Conservation (phyloP, 1,140 invertebrate species). For the Daktulosphaira vitifoliae region DNA sequence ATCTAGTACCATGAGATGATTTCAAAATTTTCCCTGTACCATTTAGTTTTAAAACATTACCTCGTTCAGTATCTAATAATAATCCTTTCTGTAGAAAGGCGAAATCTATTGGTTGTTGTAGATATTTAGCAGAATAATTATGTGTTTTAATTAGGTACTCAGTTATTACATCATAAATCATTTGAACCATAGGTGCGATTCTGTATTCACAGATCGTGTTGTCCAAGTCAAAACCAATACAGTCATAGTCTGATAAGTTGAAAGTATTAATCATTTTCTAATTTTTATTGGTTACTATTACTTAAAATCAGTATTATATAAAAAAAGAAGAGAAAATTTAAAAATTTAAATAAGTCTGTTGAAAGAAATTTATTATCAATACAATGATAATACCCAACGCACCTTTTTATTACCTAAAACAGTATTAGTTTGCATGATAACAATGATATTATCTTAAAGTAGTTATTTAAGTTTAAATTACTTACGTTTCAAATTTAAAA, state of each 20-base stretch:
- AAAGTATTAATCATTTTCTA: slow-evolving; percentile 40
- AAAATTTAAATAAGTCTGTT: too few species aligned
- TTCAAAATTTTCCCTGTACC: slow-evolving; percentile 54
- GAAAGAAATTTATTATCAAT: too few species aligned
- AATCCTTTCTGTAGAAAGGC: slow-evolving; percentile 67
- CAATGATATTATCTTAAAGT: too few species aligned
- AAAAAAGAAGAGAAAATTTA: too few species aligned
- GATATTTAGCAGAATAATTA: slow-evolving; percentile 50
- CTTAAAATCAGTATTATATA: too few species aligned
- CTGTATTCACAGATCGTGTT: slow-evolving; percentile 64
- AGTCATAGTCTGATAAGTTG: slow-evolving; percentile 55
- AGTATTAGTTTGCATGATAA: too few species aligned
- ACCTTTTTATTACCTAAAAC: too few species aligned
- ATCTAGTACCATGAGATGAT: slow-evolving; percentile 60
- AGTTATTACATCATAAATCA: slow-evolving; percentile 56
- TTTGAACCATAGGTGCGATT: slow-evolving; percentile 51
- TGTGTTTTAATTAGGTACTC: slow-evolving; percentile 55
- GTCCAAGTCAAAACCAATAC: slow-evolving; percentile 72
- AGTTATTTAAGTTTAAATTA: too few species aligned
- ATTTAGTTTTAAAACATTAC: slow-evolving; percentile 60
- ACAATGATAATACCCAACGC: too few species aligned
- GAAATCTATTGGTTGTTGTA: slow-evolving; percentile 47
- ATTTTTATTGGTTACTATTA: too few species aligned
- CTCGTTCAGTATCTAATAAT: slow-evolving; percentile 60
- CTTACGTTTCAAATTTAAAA: too few species aligned